Conservation (phyloP, 1,140 invertebrate genomes). For the Helicoverpa armigera region DNA sequence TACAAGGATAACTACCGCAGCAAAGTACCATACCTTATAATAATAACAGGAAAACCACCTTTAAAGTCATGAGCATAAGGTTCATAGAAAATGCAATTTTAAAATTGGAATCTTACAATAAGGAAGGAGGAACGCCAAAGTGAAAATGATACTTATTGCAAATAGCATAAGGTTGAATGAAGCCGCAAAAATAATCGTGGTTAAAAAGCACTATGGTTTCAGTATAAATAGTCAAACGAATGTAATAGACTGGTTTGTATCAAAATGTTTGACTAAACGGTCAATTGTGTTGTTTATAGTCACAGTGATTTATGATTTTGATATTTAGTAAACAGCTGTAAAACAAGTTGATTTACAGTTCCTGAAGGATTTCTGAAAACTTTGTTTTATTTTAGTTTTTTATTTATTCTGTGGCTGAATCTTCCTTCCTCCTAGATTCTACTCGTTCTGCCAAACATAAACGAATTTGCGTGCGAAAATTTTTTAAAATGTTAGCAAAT, state of each 20-base stretch:
- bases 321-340: conserved; percentile 13
- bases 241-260: conserved; percentile 38
- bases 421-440: no score
- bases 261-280: conserved; percentile 26
- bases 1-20: conserved; percentile 61
- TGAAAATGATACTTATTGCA: background rate
- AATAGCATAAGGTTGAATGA: background rate
- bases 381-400: no score
- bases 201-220: conserved; percentile 17
- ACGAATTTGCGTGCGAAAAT: no score
- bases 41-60: background rate
- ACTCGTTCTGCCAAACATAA: no score
- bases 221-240: conserved; percentile 16
- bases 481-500: no score
- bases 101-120: conserved; percentile 8
- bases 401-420: no score
- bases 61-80: background rate
- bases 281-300: conserved; percentile 19
- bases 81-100: background rate
- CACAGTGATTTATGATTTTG: conserved; percentile 1
- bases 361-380: background rate
- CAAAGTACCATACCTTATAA: no score
- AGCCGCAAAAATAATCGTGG: background rate
- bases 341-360: conserved; percentile 7
- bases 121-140: background rate